Evolutionary conservation across 2,797 vertebrate species (phyloP), one percentile per base, ranked within the genome.

Genomic region (Neomorphus geoffroyi): DNA sequence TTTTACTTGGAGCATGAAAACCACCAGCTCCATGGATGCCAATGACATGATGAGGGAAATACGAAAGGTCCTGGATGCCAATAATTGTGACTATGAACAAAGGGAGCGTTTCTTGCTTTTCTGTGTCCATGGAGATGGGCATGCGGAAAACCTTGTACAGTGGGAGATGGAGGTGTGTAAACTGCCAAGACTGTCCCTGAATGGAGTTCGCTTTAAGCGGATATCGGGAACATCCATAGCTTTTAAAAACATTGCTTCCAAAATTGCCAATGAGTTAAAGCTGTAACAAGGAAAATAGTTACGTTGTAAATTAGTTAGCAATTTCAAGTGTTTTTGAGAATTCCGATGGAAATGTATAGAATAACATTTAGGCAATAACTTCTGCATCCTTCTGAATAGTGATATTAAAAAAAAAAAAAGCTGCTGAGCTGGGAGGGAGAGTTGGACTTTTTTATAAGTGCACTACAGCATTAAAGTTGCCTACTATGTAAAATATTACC

Each of bases 311-410:
- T 99, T 99, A 97, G 98, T 98, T 99, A 99, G 99, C 99, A 98
- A 98, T 98, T 98, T 98, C 97, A 98, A 98, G 98, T 98, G 97
- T 96, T 98, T 97, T 97, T 95, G 96, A 98, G 98, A 98, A 98
- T 98, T 98, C 98, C 95, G 96, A 98, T 98, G 98, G 98, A 98
- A 98, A 98, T 99, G 98, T 99, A 99, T 99, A 99, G 98, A 98
- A 97, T 98, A 98, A 98, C 98, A 98, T 98, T 99, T 99, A 99
- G 99, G 99, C 99, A 99, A 99, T 99, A 99, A 99, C 98, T 98
- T 98, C 98, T 98, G 98, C 98, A 98, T 98, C 98, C 95, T 98
- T 98, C 98, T 98, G 97, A 98, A 98, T 99, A 98, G 98, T 97
- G 98, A 97, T 97, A 98, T 98, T 98, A 96, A 97, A 97, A 95